Percentiles rank a stretch among this genome's conserved stretches.
These are phyloP conservation scores for Podarcis siculus DNA, from an alignment of 2,797 vertebrate species.

Conservation along the genomic window DNA sequence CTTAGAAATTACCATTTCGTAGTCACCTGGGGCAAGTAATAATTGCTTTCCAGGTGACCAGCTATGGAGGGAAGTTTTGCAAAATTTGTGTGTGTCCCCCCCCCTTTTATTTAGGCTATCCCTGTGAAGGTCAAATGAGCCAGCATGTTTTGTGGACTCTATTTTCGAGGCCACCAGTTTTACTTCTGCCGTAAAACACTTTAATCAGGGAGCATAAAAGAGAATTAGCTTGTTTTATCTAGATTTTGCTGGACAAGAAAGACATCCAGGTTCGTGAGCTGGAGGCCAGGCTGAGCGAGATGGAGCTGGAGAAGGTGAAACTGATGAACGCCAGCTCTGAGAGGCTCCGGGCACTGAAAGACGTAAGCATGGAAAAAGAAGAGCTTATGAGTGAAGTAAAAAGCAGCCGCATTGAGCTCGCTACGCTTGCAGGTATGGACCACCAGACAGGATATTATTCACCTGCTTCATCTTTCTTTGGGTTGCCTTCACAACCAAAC, in stretches of 20 bases:
- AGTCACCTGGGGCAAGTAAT: background rate
- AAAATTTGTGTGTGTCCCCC: background rate
- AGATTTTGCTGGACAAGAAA: constrained; percentile 80
- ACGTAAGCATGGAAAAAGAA: constrained; percentile 80
- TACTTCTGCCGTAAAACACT: too few species aligned
- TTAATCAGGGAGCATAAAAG: background rate
- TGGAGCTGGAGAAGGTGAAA: constrained; percentile 76
- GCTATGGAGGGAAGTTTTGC: too few species aligned
- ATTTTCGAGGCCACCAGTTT: too few species aligned
- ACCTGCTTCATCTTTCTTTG: background rate
- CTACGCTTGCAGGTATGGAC: constrained; percentile 78
- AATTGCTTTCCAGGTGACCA: background rate
- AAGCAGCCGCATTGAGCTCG: constrained; percentile 66
- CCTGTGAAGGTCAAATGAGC: background rate
- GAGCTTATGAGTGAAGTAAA: constrained; percentile 78
- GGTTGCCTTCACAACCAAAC: too few species aligned
- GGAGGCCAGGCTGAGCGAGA: constrained; percentile 67
- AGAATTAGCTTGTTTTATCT: constrained; percentile 6
- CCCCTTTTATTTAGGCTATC: background rate
- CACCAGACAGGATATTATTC: background rate
- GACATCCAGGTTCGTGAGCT: constrained; percentile 74
- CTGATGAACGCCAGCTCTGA: constrained; percentile 66
- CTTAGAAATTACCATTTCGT: background rate
- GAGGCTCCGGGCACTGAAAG: constrained; percentile 71
- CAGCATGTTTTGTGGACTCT: too few species aligned